Conservation (phyloP, 2,113 vertebrate genomes). For the Rhadina sibilatrix region DNA sequence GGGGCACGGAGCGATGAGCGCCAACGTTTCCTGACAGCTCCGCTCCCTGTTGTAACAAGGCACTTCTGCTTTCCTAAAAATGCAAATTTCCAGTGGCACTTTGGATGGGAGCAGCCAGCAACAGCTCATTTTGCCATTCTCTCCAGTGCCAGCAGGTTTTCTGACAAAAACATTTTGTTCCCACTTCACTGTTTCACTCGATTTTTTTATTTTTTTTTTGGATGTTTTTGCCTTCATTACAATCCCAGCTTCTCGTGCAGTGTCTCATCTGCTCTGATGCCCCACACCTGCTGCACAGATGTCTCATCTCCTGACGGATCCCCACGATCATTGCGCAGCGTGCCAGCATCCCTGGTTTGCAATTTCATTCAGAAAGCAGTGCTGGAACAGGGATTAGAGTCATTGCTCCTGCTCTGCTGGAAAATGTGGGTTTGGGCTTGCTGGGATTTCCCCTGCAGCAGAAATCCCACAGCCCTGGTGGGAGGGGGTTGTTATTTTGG, state of each 20-base stretch:
- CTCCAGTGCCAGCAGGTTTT: background rate
- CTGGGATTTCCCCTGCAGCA: background rate
- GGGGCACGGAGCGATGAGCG: background rate
- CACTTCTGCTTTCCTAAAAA: background rate
- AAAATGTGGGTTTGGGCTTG: background rate
- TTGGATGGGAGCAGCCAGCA: background rate
- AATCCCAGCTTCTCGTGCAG: background rate
- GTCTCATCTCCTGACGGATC: background rate
- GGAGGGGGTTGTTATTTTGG: background rate
- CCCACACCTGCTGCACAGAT: background rate
- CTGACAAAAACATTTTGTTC: background rate
- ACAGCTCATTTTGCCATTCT: background rate
- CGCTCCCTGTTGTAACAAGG: background rate
- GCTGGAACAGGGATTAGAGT: background rate
- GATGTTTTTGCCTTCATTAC: background rate
- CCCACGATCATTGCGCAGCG: rapidly evolving
- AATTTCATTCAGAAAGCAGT: background rate
- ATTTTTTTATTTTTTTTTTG: background rate
- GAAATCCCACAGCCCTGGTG: background rate
- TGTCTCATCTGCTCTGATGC: background rate
- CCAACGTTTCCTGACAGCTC: background rate
- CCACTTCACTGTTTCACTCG: background rate
- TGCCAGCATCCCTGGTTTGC: background rate
- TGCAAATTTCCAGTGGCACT: background rate
- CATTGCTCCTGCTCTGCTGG: background rate